These are phyloP conservation scores for Cynodonichthys magdalenae DNA, from an alignment of 2,797 vertebrate species.

Conservation along the genomic window DNA sequence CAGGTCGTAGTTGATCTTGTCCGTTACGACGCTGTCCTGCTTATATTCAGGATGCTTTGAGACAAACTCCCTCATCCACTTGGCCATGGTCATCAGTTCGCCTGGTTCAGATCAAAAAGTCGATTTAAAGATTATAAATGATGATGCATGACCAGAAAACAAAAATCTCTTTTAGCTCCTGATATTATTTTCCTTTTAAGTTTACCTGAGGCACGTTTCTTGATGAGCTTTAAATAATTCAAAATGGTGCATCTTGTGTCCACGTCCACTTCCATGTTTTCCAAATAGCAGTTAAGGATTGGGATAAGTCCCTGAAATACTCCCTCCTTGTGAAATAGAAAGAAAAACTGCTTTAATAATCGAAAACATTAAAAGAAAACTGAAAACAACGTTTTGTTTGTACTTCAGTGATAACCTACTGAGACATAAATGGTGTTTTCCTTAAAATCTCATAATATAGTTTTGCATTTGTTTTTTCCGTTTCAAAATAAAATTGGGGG, in stretches of 20 bases:
- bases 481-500: too few relatives aligned
- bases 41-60: slow-evolving; percentile 92
- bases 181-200: neutral
- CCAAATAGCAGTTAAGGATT: slow-evolving; percentile 95
- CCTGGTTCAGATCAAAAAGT: slow-evolving; percentile 76
- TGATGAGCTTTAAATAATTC: slow-evolving; percentile 97
- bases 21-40: slow-evolving; percentile 93
- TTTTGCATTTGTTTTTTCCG: too few relatives aligned
- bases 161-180: neutral
- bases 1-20: slow-evolving; percentile 96
- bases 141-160: neutral
- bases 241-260: slow-evolving; percentile 97
- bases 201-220: slow-evolving; percentile 96
- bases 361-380: neutral
- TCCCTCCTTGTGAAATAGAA: slow-evolving; percentile 84
- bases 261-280: slow-evolving; percentile 99
- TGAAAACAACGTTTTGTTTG: neutral
- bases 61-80: slow-evolving; percentile 96
- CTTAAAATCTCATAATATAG: too few relatives aligned
- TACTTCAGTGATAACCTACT: neutral
- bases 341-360: neutral
- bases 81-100: slow-evolving; percentile 95
- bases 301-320: slow-evolving; percentile 97
- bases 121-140: neutral
- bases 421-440: too few relatives aligned